Conservation (phyloP, 2,113 vertebrate species). For the Ascaphus truei region DNA sequence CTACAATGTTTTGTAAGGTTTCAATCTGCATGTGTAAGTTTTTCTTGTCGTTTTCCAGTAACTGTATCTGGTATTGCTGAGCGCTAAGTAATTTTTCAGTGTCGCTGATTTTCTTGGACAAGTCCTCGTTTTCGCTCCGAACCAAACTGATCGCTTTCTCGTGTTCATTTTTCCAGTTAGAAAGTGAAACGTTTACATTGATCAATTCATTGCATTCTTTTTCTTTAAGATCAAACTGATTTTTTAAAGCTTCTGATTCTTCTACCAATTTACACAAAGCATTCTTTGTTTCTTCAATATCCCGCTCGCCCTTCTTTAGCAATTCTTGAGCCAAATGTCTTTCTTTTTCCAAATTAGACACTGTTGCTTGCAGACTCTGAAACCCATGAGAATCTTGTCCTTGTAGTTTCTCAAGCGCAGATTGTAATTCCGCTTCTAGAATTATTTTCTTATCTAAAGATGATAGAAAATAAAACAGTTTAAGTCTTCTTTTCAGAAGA, state of each 20-base stretch:
- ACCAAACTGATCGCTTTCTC: slow-evolving; percentile 61
- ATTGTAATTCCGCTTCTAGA: slow-evolving; percentile 67
- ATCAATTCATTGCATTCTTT: slow-evolving; percentile 66
- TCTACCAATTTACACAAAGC: slow-evolving; percentile 59
- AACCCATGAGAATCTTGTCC: slow-evolving; percentile 61
- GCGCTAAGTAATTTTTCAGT: slow-evolving; percentile 63
- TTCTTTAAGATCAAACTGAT: slow-evolving; percentile 54
- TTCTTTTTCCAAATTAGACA: slow-evolving; percentile 72
- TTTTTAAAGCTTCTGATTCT: slow-evolving; percentile 62
- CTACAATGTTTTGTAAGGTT: slow-evolving; percentile 64
- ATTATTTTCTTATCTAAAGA: slow-evolving; percentile 67
- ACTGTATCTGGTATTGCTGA: slow-evolving; percentile 58
- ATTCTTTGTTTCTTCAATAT: slow-evolving; percentile 63
- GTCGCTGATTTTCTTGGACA: slow-evolving; percentile 58
- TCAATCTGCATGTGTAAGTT: slow-evolving; percentile 60
- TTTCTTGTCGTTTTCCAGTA: slow-evolving; percentile 62
- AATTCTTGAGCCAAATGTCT: slow-evolving; percentile 61
- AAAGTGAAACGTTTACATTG: slow-evolving; percentile 60
- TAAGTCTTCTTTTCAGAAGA: too few species aligned
- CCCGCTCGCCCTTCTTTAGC: slow-evolving; percentile 70
- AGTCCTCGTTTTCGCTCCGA: slow-evolving; percentile 63
- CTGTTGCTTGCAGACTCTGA: slow-evolving; percentile 64
- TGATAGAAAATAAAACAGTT: slow-evolving; percentile 29
- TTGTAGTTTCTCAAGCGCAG: slow-evolving; percentile 67
- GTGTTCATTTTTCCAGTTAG: slow-evolving; percentile 74